Conservation (phyloP, 2,797 vertebrate genomes). For the Dermochelys coriacea region DNA sequence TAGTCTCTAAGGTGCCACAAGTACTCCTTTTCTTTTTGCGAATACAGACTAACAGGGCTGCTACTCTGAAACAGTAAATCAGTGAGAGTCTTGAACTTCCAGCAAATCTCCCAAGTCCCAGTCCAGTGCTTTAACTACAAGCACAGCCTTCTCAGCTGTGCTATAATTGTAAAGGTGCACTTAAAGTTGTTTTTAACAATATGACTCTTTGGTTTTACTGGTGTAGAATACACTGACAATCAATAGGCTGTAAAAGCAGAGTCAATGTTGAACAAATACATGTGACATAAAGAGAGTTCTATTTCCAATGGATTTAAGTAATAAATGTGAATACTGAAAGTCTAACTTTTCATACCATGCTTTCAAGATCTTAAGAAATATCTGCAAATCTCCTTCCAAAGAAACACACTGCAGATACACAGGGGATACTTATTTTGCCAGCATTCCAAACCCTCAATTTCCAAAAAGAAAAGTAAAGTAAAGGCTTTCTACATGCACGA, state of each 20-base stretch:
- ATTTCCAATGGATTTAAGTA: conserved; percentile 63
- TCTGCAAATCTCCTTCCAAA: conserved; percentile 45
- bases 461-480: background rate
- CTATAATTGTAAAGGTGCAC: conserved; percentile 43
- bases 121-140: conserved; percentile 22
- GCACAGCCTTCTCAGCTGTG: conserved; percentile 20
- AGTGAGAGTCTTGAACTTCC: background rate
- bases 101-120: background rate
- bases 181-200: conserved; percentile 46
- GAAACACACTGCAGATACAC: background rate
- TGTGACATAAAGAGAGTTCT: conserved; percentile 60
- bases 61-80: too few relatives aligned
- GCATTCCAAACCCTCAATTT: conserved; percentile 32
- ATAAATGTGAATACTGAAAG: conserved; percentile 58
- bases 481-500: background rate
- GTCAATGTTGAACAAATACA: conserved; percentile 38
- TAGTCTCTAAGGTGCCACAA: too few relatives aligned
- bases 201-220: conserved; percentile 66
- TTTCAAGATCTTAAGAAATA: conserved; percentile 65
- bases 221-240: conserved; percentile 48
- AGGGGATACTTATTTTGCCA: conserved; percentile 39
- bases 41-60: too few relatives aligned
- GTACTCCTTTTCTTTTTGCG: too few relatives aligned
- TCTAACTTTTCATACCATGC: conserved; percentile 63
- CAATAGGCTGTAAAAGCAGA: conserved; percentile 47